phyloP scores from a whole-genome alignment of 2,888 invertebrate species.

The Trimorus sp. region DNA sequence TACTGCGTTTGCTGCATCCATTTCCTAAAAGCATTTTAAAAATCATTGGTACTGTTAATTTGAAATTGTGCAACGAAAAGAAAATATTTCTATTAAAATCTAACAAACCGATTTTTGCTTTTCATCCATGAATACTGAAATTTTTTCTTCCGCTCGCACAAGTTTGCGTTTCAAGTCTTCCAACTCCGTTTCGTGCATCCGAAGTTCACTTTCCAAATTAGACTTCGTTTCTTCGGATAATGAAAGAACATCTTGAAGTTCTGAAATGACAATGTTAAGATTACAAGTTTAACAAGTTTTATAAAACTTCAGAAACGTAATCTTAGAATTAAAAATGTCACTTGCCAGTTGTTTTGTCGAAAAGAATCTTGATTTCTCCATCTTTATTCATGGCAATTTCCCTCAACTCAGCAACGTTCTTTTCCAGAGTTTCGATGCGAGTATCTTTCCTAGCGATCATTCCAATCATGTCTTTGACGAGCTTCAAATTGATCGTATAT shows the following conservation, averaged over 20 bases:
- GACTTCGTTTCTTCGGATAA: constrained; percentile 76
- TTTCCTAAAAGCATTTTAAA: constrained; percentile 78
- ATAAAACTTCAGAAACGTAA: too few species aligned
- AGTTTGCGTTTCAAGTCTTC: constrained; percentile 84
- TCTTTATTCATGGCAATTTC: constrained; percentile 75
- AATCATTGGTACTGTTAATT: not conserved
- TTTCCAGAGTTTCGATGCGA: constrained; percentile 74
- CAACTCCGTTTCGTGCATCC: constrained; percentile 72
- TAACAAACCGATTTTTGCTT: constrained; percentile 83
- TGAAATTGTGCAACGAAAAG: too few species aligned
- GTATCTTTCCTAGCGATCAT: constrained; percentile 71
- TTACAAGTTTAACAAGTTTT: constrained; percentile 4
- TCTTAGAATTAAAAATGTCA: not conserved
- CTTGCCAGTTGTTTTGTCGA: constrained; percentile 75
- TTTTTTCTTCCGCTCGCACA: constrained; percentile 83
- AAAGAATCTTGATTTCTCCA: constrained; percentile 76
- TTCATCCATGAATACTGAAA: constrained; percentile 83
- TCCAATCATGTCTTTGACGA: constrained; percentile 73
- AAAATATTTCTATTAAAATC: too few species aligned
- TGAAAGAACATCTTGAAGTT: constrained; percentile 75
- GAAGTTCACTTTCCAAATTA: constrained; percentile 76
- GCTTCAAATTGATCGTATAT: constrained; percentile 74
- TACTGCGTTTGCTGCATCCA: constrained; percentile 84
- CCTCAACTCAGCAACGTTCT: constrained; percentile 74
- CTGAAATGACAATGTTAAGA: constrained; percentile 66